These are phyloP conservation scores for Macrophya annulata DNA, from an alignment of 2,888 invertebrate species.

Conservation along the genomic window DNA sequence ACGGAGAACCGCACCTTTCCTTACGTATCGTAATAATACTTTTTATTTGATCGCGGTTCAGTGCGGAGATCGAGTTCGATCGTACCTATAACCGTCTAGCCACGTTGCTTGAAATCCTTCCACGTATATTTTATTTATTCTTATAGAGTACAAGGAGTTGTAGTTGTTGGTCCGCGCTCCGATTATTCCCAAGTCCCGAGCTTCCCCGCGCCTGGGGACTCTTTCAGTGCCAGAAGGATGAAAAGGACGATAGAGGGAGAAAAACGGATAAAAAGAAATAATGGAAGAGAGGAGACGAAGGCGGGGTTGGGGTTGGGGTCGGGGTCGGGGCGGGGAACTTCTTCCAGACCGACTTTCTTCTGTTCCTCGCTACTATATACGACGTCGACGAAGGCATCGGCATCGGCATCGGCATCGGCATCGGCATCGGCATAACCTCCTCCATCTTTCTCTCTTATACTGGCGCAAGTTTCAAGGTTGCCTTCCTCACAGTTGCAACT, in stretches of 20 bases:
- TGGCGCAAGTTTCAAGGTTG: constrained; percentile 72
- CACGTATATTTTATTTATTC: neutral
- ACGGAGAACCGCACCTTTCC: constrained; percentile 33
- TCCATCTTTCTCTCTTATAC: constrained; percentile 47
- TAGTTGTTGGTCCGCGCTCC: constrained; percentile 20
- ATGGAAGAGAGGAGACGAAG: neutral
- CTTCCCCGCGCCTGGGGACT: constrained; percentile 18
- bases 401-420: neutral
- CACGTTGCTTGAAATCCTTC: constrained; percentile 16
- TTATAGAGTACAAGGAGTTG: neutral
- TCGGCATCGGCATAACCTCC: constrained; percentile 1
- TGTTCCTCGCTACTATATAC: constrained; percentile 38
- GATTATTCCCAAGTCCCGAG: constrained; percentile 7
- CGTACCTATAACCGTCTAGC: neutral
- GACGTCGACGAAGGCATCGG: neutral
- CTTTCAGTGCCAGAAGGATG: constrained; percentile 25
- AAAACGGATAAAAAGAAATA: constrained; percentile 10
- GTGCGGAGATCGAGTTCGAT: constrained; percentile 38
- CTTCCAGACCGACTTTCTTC: constrained; percentile 51
- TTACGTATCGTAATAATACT: constrained; percentile 34
- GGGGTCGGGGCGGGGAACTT: constrained; percentile 3
- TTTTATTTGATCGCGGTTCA: constrained; percentile 26
- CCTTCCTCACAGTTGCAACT: constrained; percentile 67
- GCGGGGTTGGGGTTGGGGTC: neutral
- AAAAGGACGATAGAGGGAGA: constrained; percentile 39